These are phyloP conservation scores for Hydrozoanthus gracilis DNA, from an alignment of 92 coral and sea anemone genomes.

Conservation along the genomic window DNA sequence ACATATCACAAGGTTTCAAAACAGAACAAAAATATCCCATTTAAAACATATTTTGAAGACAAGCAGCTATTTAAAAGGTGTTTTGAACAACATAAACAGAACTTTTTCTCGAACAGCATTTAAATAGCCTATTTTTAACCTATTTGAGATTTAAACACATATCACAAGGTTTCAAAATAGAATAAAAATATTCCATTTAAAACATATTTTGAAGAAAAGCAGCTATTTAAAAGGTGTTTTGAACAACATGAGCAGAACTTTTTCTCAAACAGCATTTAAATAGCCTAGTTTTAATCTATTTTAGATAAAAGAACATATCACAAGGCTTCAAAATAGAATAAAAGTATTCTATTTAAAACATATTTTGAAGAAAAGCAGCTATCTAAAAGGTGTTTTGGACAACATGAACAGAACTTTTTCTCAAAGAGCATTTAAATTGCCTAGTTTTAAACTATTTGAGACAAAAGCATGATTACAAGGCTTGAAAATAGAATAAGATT, in stretches of 20 bases:
- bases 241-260: not conserved
- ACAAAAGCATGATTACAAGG: not conserved
- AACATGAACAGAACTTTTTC: not conserved
- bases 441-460: not conserved
- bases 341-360: not conserved
- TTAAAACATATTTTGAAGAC: too few relatives aligned
- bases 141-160: not conserved
- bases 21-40: not conserved
- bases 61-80: too few relatives aligned
- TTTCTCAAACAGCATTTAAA: not conserved
- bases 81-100: not conserved
- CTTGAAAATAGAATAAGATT: not conserved
- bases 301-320: not conserved
- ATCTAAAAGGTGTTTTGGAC: not conserved
- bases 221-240: too few relatives aligned
- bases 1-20: not conserved
- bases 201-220: too few relatives aligned
- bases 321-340: constrained; percentile 3
- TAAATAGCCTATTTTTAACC: not conserved
- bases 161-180: not conserved
- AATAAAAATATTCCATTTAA: not conserved
- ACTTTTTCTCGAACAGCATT: not conserved
- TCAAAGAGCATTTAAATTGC: not conserved
- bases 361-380: too few relatives aligned
- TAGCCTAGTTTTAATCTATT: not conserved